Conservation (phyloP, 2,797 vertebrate genomes). For the Cirrhinus mrigala region DNA sequence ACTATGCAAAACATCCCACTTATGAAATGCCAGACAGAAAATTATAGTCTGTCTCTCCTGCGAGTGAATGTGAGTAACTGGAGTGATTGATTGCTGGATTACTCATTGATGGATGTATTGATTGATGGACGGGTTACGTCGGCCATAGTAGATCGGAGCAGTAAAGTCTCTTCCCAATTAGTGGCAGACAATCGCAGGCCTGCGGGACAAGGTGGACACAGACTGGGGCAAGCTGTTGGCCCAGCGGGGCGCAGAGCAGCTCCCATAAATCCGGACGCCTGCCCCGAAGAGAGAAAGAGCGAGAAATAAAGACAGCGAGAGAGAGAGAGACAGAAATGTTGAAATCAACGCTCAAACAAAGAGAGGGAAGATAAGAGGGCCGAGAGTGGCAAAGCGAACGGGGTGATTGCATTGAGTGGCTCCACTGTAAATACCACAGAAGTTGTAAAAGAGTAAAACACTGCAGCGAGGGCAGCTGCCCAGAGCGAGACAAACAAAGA, state of each 20-base stretch:
- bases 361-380: constrained; percentile 52
- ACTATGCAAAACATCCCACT: constrained; percentile 22
- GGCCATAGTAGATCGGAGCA: constrained; percentile 49
- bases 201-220: constrained; percentile 63
- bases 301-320: constrained; percentile 20
- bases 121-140: constrained; percentile 62
- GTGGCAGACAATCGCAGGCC: constrained; percentile 64
- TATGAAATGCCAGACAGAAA: constrained; percentile 37
- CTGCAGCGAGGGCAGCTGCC: constrained; percentile 36
- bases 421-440: constrained; percentile 71
- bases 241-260: constrained; percentile 54
- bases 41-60: constrained; percentile 31
- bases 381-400: constrained; percentile 56
- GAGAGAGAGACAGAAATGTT: constrained; percentile 59
- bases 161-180: constrained; percentile 65
- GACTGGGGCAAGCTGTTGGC: constrained; percentile 67
- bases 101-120: constrained; percentile 55
- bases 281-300: constrained; percentile 22
- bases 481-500: constrained; percentile 58
- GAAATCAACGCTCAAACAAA: constrained; percentile 26
- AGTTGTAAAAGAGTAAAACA: constrained; percentile 64
- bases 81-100: constrained; percentile 38
- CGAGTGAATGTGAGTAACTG: constrained; percentile 8
- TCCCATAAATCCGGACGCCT: constrained; percentile 40
- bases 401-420: constrained; percentile 61